A percentile compares a stretch with the other conserved stretches of the same genome.
Conservation (phyloP, 1,140 invertebrate species). For the Liolophura sinensis region DNA sequence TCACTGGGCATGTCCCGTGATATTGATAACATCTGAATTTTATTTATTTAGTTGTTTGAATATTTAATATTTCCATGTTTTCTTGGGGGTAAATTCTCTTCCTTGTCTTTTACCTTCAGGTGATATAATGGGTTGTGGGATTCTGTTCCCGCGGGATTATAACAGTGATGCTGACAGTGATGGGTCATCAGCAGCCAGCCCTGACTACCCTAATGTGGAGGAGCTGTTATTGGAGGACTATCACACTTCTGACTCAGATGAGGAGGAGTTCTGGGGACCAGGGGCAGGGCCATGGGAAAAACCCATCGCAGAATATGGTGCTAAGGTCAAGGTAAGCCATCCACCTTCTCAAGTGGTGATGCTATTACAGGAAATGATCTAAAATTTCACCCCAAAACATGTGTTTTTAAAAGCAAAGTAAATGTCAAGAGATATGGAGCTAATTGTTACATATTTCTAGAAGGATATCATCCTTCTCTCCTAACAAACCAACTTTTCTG, state of each 20-base stretch:
- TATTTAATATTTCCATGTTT: too few relatives aligned
- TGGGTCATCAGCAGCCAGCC: constrained; percentile 31
- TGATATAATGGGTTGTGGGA: constrained; percentile 67
- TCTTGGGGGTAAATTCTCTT: constrained; percentile 1
- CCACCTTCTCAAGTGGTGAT: background rate
- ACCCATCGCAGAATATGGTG: constrained; percentile 10
- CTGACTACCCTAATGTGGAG: constrained; percentile 41
- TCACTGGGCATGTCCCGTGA: too few relatives aligned
- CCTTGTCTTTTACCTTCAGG: constrained; percentile 37
- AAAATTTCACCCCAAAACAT: too few relatives aligned
- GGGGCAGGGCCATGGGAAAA: constrained; percentile 12
- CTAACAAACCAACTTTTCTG: too few relatives aligned
- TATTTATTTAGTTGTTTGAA: too few relatives aligned
- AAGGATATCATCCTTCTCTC: too few relatives aligned
- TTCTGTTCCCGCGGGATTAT: constrained; percentile 64
- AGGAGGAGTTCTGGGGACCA: constrained; percentile 56
- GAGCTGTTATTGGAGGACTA: constrained; percentile 19
- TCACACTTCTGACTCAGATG: constrained; percentile 48
- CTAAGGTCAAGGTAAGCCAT: constrained; percentile 16
- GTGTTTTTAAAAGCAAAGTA: too few relatives aligned
- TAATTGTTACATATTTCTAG: too few relatives aligned
- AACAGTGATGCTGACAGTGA: constrained; percentile 56
- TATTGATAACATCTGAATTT: too few relatives aligned
- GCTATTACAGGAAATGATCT: too few relatives aligned
- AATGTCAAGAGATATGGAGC: too few relatives aligned